Base-by-base conservation (phyloP, 2,113 vertebrate species). In the Mesembrinibis cayennensis region DNA sequence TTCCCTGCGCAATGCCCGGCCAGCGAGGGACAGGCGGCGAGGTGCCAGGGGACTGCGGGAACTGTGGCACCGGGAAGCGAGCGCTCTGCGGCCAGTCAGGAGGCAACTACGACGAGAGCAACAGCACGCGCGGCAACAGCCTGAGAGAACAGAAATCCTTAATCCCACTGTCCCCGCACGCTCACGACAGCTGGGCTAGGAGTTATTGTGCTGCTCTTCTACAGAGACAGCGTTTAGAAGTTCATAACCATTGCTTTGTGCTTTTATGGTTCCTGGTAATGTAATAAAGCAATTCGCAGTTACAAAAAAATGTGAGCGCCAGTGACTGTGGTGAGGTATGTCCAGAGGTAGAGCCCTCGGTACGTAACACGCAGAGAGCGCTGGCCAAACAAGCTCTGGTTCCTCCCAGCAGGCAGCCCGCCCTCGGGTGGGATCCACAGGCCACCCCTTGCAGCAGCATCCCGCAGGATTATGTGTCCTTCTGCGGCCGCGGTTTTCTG, bases 391-490 rank as follows among this genome's bases (percentile, higher is more conserved):
- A n/a, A 73, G 62, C 14, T 66, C 40, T 32, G 0, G 0, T 4
- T 83, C n/a, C n/a, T 55, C 30, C 79, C 79, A 9, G 32, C 50
- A 30, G 23, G 29, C 34, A 26, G 36, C 2, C 44, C n/a, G 32
- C 56, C 26, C 67, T 50, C 76, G 32, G 38, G 3, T 1, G 1
- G 36, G 49, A 62, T 29, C 13, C 50, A 69, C 74, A 69, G 8
- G 6, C 27, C 62, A 50, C 3, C 7, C 52, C 38, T 10, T 1
- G 4, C 78, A 91, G 52, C 62, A 87, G 11, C 82, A 88, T 18
- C 63, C n/a, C 0, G 0, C 59, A 66, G 55, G 10, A 49, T 17
- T 29, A 7, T 0, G 6, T 17, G 7, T 42, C 55, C 67, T 82
- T 45, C 53, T 25, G 22, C 52, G 56, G 90, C 67, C 4, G 4